Base-by-base conservation (phyloP, 1,140 invertebrate genomes). In the Drosophila pandora region DNA sequence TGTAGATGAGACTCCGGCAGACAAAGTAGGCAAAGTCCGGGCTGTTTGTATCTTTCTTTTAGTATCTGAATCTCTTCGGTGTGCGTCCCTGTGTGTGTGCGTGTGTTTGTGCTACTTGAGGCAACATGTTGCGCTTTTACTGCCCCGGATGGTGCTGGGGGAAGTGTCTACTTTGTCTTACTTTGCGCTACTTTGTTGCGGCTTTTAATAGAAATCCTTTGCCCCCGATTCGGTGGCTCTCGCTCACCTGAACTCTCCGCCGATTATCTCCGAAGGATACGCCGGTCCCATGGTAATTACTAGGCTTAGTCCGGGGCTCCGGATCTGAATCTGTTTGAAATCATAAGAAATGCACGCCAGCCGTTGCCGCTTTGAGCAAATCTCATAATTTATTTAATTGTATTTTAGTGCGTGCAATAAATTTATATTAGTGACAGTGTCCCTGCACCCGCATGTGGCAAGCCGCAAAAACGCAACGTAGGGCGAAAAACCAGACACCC, bases 351-450 rank as follows among this genome's bases (percentile, higher is more conserved):
- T 63, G 49, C 37, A 34, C 48, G 13, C 3, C 2, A 32, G 30
- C n/a, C 34, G 34, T 3, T 22, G 30, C 21, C 25, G 32, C 48
- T 53, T 47, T 30, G 61, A 74, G 67, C 69, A 83, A 88, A 88
- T 88, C 83, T 88, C 84, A 88, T 88, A 88, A 88, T 88, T 88
- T 88, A 88, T 88, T 88, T 88, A 88, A 88, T 88, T 88, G 82
- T 82, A 88, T 79, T 88, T 88, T 89, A 88, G 84, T 88, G 76
- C 77, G 68, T 88, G 81, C 83, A 89, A 88, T 88, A 88, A 88
- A 88, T 88, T 88, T 88, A 77, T 88, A 88, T 88, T 88, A 88
- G 84, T 61, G 79, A 22, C 52, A 28, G 32, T 34, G 48, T 22
- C 56, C 57, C 49, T 8, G 13, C 76, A 58, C 83, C 82, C 82